phyloP scores from a whole-genome alignment of 2,888 invertebrate species.

The Drosophila merina region DNA sequence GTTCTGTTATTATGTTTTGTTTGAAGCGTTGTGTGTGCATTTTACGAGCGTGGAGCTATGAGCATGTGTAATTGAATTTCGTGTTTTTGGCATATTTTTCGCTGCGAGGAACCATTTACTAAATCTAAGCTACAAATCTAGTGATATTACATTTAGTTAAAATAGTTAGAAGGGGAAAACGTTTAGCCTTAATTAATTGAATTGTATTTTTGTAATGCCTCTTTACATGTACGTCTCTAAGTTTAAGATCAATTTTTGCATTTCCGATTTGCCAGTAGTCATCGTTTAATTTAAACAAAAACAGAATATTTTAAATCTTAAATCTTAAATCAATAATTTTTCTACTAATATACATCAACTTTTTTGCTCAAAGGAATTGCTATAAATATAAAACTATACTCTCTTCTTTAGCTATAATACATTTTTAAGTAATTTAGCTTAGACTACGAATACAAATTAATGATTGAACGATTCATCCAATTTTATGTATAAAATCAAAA shows the following conservation, averaged over 20 bases:
- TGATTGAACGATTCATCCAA: conserved; percentile 14
- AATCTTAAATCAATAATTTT: conserved; percentile 3
- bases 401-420: conserved; percentile 25
- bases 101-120: conserved; percentile 47
- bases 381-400: conserved; percentile 2
- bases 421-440: conserved; percentile 33
- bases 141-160: conserved; percentile 81
- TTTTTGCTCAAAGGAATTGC: conserved; percentile 11
- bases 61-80: conserved; percentile 72
- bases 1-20: conserved; percentile 13
- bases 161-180: conserved; percentile 30
- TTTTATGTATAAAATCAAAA: conserved; percentile 32
- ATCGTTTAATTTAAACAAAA: conserved; percentile 20
- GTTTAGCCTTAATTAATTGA: conserved; percentile 43
- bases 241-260: conserved; percentile 25
- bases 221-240: conserved; percentile 8
- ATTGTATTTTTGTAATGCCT: conserved; percentile 48
- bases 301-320: neutral
- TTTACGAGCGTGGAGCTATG: conserved; percentile 66
- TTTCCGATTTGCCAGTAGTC: conserved; percentile 41
- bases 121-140: conserved; percentile 77
- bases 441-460: conserved; percentile 25
- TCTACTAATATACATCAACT: neutral
- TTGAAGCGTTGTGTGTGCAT: conserved; percentile 46
- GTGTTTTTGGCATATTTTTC: conserved; percentile 68